phyloP scores from a whole-genome alignment of 2,113 vertebrate species.

The Larimichthys crocea region DNA sequence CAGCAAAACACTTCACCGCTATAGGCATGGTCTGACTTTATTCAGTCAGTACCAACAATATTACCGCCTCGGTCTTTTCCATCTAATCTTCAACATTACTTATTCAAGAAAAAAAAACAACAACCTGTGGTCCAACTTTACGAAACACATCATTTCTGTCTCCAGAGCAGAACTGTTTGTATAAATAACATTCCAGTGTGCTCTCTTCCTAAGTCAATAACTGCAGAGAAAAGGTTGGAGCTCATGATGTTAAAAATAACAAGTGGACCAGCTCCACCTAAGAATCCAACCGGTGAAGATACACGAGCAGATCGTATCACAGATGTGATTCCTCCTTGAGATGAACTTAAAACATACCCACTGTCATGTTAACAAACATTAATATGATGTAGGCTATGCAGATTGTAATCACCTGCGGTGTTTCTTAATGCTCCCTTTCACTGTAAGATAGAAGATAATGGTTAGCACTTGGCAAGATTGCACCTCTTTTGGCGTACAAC shows the following conservation, averaged over 20 bases:
- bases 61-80: slow-evolving; percentile 10
- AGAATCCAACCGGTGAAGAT: slow-evolving; percentile 44
- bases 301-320: slow-evolving; percentile 2
- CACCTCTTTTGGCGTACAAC: neutral
- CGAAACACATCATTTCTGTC: slow-evolving; percentile 47
- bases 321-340: neutral
- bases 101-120: slow-evolving; percentile 32
- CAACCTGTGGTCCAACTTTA: neutral
- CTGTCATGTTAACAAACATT: neutral
- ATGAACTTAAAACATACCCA: neutral
- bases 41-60: neutral
- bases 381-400: neutral
- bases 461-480: neutral
- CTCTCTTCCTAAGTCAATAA: slow-evolving; percentile 76
- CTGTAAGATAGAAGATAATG: neutral
- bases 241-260: slow-evolving; percentile 69
- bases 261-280: slow-evolving; percentile 56
- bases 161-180: slow-evolving; percentile 64
- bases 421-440: neutral
- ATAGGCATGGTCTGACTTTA: neutral
- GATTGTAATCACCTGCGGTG: neutral
- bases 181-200: slow-evolving; percentile 78
- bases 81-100: slow-evolving; percentile 31
- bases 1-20: neutral
- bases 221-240: slow-evolving; percentile 60